Percentiles rank a stretch among this genome's conserved stretches.
These are phyloP conservation scores for Danionella dracula DNA, from an alignment of 2,797 vertebrate species.

Conservation along the genomic window DNA sequence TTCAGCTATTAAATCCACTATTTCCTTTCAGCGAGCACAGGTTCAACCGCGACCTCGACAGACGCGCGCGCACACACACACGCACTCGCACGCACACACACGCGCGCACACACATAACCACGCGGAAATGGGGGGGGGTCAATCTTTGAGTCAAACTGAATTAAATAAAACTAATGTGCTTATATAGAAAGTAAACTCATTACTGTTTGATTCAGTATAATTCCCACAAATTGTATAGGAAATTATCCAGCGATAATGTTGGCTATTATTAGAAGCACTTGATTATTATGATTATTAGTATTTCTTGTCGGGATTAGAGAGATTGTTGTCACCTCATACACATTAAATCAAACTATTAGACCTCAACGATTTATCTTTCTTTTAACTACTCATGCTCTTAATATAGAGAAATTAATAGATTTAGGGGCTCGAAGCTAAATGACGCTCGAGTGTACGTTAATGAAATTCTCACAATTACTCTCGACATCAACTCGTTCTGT, in stretches of 20 bases:
- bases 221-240: no score
- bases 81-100: no score
- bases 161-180: no score
- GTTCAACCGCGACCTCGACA: conserved; percentile 10
- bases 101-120: no score
- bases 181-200: no score
- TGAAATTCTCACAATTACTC: conserved; percentile 28
- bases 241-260: no score
- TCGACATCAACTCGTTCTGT: conserved; percentile 34
- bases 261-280: not conserved
- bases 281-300: not conserved
- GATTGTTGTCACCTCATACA: not conserved
- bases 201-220: no score
- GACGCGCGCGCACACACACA: not conserved
- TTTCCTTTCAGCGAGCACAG: conserved; percentile 22
- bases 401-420: conserved; percentile 18
- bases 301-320: not conserved
- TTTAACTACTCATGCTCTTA: conserved; percentile 2
- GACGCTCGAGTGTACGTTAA: conserved; percentile 30
- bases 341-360: conserved; percentile 26
- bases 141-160: no score
- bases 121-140: no score
- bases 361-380: conserved; percentile 22
- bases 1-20: conserved; percentile 73
- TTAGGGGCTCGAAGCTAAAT: conserved; percentile 13